Percentiles rank a stretch among this genome's conserved stretches.
These are phyloP conservation scores for Stomatorhinus ivindoensis DNA, from an alignment of 2,113 vertebrate genomes.

Conservation along the genomic window DNA sequence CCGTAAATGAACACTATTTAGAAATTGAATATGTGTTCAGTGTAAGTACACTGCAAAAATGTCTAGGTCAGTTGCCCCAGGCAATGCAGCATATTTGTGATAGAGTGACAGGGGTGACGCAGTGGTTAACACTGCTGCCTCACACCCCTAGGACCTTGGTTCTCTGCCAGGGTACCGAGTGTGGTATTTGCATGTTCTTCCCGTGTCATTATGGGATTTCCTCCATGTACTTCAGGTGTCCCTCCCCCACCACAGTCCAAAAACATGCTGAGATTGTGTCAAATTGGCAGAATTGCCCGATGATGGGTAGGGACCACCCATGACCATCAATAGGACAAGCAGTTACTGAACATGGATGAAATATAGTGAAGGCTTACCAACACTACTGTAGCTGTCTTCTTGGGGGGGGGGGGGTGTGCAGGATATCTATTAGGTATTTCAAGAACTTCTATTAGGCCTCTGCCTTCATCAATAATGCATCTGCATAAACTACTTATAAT, in stretches of 20 bases:
- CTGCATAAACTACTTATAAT: not conserved
- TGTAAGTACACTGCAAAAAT: not conserved
- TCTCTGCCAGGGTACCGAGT: not conserved
- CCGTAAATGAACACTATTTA: not conserved
- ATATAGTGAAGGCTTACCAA: not conserved
- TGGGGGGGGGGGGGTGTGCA: not conserved
- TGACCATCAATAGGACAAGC: not conserved
- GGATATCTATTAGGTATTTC: not conserved
- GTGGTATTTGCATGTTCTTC: not conserved
- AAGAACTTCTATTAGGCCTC: not conserved
- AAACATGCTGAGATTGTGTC: not conserved
- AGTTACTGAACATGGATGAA: not conserved
- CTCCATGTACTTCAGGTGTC: not conserved
- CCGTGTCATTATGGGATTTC: not conserved
- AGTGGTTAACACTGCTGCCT: not conserved
- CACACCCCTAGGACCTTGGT: not conserved
- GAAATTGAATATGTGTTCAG: not conserved
- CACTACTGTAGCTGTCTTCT: not conserved
- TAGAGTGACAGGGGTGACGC: not conserved
- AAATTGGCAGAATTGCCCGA: not conserved
- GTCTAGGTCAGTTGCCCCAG: not conserved
- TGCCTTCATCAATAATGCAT: not conserved
- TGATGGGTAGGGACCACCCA: not conserved
- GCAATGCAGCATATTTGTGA: too few relatives aligned
- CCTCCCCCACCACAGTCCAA: not conserved